These are phyloP conservation scores for Aramus guarauna DNA, from an alignment of 2,113 vertebrate species.

Conservation along the genomic window DNA sequence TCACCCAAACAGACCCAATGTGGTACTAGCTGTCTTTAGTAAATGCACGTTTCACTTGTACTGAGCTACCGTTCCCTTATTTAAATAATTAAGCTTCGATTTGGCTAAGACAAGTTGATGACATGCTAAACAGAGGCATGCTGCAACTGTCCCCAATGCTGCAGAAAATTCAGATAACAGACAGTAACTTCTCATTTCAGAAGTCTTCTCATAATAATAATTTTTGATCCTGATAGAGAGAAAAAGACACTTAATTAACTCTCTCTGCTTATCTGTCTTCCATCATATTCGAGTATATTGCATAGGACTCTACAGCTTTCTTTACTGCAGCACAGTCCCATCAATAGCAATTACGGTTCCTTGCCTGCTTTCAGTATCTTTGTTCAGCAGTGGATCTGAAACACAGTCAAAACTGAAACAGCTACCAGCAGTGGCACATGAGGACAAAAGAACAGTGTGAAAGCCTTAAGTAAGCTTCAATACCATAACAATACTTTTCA, in stretches of 20 bases:
- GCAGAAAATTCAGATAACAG: background rate
- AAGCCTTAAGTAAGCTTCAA: background rate
- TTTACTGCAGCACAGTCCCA: background rate
- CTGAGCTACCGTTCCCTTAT: background rate
- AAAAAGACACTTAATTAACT: slow-evolving; percentile 24
- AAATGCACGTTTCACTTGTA: background rate
- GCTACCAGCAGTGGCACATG: background rate
- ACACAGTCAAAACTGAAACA: background rate
- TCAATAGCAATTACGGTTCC: background rate
- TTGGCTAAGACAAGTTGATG: background rate
- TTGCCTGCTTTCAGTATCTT: background rate
- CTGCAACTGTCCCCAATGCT: background rate
- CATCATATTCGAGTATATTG: background rate
- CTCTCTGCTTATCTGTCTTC: background rate
- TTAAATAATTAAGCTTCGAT: background rate
- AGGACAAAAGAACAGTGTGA: slow-evolving; percentile 15
- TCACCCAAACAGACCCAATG: background rate
- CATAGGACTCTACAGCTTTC: background rate
- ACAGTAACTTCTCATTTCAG: background rate
- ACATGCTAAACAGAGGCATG: background rate
- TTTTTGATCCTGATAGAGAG: background rate
- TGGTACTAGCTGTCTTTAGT: background rate
- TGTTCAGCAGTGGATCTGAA: background rate
- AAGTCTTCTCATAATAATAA: background rate
- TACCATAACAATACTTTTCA: background rate